Conservation (phyloP, 1,140 invertebrate species). For the Grapholita molesta region DNA sequence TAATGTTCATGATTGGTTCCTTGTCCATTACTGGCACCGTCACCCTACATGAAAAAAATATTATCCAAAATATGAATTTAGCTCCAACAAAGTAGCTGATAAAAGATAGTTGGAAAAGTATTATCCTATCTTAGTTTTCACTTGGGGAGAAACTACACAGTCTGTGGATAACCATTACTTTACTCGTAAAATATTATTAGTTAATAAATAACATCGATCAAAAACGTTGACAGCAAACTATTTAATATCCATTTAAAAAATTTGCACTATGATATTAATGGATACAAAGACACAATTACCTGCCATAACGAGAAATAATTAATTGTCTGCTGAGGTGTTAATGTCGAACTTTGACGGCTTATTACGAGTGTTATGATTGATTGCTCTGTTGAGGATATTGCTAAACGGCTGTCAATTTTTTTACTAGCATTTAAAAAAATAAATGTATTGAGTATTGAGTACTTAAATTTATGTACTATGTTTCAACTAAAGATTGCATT, state of each 20-base stretch:
- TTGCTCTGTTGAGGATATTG: slow-evolving; percentile 12
- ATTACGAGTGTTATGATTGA: slow-evolving; percentile 23
- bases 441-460: background rate
- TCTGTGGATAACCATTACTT: no score
- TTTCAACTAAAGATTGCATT: no score
- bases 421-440: background rate
- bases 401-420: slow-evolving; percentile 21
- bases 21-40: no score
- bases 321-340: slow-evolving; percentile 4
- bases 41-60: no score
- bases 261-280: background rate
- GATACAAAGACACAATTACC: slow-evolving; percentile 2
- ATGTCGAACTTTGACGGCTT: slow-evolving; percentile 5
- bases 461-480: no score
- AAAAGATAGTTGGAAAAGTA: no score
- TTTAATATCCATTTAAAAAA: background rate
- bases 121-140: no score
- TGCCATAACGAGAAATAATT: background rate
- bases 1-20: no score
- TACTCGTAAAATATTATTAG: no score
- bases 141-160: no score
- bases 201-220: background rate
- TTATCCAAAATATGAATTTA: no score
- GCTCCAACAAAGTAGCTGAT: no score
- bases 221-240: background rate